Evolutionary conservation across 1,140 invertebrate species (phyloP), one percentile per base, ranked within the genome.

Genomic region (Armadillidium nasatum): DNA sequence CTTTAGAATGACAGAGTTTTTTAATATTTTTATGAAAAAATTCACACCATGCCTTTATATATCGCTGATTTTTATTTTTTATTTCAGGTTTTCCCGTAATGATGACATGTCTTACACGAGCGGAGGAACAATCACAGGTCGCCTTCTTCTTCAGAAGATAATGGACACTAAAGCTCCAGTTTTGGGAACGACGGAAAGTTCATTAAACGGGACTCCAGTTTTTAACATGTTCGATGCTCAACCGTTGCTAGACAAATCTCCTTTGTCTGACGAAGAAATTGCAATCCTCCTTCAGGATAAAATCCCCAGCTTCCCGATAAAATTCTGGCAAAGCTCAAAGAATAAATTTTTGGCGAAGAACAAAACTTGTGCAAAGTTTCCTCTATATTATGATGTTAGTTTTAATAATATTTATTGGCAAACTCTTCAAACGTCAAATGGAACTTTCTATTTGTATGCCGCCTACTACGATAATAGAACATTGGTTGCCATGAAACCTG

Each of bases 361-460:
- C 82, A 89, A 89, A 74, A 90, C 89, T 72, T 94, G 92, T 84
- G 91, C 91, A 75, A 87, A 87, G 78, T 95, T 93, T 83, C 94
- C 94, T 0, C 93, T 89, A 69, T 89, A 95, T 70, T 94, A 91
- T 83, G 93, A 95, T 79, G 66, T 80, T 0, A 22, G 68, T 83
- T 96, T 94, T 86, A 95, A 94, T 84, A 96, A 96, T 83, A 89
- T 93, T 9, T 84, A 84, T 77, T 85, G 85, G 83, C 93, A 96
- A 84, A 92, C 89, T 11, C 81, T 95, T 80, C 88, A 88, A 77
- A 90, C 92, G 0, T 88, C 87, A 44, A 93, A 95, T 81, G 93
- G 93, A 0, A 93, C 93, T 0, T 95, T 95, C 83, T 93, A 94
- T 81, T 84, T 96, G 1, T 96, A 93, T 83, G 93, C 92, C 0